Conservation (phyloP, 1,140 invertebrate species). For the Hermatobates lingyangjiaoensis region DNA sequence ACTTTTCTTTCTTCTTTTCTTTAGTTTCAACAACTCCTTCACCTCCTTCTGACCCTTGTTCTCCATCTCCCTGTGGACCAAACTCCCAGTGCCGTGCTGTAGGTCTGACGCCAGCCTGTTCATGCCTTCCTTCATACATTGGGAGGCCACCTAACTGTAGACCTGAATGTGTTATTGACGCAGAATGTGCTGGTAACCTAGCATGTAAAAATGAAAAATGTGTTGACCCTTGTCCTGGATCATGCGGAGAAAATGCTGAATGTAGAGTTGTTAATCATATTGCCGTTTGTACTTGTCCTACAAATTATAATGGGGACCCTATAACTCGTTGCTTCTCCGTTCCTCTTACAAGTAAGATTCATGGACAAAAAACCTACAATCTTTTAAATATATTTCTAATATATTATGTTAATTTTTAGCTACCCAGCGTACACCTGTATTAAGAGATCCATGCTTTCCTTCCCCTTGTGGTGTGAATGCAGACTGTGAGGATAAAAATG, state of each 20-base stretch:
- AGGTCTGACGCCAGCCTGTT: slow-evolving; percentile 27
- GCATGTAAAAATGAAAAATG: slow-evolving; percentile 32
- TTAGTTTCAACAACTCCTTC: slow-evolving; percentile 18
- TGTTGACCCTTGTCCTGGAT: slow-evolving; percentile 31
- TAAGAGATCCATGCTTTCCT: slow-evolving; percentile 21
- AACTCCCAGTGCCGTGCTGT: slow-evolving; percentile 29
- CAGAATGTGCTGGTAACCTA: slow-evolving; percentile 29
- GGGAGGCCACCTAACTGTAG: slow-evolving; percentile 31
- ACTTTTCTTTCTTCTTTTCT: slow-evolving; percentile 16
- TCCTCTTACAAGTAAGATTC: slow-evolving; percentile 17
- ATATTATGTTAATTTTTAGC: slow-evolving; percentile 12
- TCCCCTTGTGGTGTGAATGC: slow-evolving; percentile 28
- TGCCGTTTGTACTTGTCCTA: slow-evolving; percentile 34
- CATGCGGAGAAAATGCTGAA: slow-evolving; percentile 32
- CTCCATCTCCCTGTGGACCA: slow-evolving; percentile 31
- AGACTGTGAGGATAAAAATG: slow-evolving; percentile 23
- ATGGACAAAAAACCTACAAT: not conserved
- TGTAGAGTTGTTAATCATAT: slow-evolving; percentile 35
- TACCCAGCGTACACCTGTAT: slow-evolving; percentile 19
- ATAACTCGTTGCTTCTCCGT: slow-evolving; percentile 22
- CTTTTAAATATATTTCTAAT: not conserved
- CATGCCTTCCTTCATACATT: slow-evolving; percentile 29
- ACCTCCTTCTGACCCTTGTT: slow-evolving; percentile 24
- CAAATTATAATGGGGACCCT: slow-evolving; percentile 32
- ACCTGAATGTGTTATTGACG: slow-evolving; percentile 30